Conservation (phyloP, 2,113 vertebrate genomes). For the Malurus alboscapulatus region DNA sequence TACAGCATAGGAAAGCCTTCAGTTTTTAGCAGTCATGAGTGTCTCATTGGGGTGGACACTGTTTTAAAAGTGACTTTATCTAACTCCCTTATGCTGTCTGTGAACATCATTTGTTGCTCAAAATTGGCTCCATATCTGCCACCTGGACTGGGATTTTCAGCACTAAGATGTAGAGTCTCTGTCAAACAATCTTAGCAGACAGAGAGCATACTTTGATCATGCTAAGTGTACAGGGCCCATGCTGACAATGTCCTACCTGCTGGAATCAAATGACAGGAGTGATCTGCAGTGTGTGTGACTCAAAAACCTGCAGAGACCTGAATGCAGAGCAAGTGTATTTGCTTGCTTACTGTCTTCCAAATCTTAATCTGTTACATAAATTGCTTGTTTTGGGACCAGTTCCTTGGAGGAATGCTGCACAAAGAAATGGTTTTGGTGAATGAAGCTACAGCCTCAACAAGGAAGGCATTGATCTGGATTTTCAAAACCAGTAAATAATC, state of each 20-base stretch:
- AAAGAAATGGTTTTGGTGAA: background rate
- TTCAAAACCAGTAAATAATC: background rate
- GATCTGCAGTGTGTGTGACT: background rate
- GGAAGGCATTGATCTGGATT: background rate
- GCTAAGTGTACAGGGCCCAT: background rate
- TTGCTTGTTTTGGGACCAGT: background rate
- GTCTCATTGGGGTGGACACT: background rate
- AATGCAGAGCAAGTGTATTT: background rate
- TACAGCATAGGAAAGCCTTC: background rate
- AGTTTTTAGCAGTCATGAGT: background rate
- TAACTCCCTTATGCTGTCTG: background rate
- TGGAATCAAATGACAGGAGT: background rate
- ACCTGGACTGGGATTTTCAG: background rate
- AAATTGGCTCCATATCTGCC: background rate
- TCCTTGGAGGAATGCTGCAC: background rate
- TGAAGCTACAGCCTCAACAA: background rate
- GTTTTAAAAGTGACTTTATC: background rate
- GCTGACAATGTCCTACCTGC: background rate
- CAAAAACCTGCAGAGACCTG: background rate
- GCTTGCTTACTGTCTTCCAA: background rate
- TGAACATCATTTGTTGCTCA: background rate
- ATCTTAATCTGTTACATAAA: background rate
- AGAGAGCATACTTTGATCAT: background rate
- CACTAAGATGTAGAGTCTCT: background rate
- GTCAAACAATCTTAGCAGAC: background rate